Evolutionary conservation across 2,888 invertebrate genomes (phyloP).

Genomic region (Dermolepida albohirtum): DNA sequence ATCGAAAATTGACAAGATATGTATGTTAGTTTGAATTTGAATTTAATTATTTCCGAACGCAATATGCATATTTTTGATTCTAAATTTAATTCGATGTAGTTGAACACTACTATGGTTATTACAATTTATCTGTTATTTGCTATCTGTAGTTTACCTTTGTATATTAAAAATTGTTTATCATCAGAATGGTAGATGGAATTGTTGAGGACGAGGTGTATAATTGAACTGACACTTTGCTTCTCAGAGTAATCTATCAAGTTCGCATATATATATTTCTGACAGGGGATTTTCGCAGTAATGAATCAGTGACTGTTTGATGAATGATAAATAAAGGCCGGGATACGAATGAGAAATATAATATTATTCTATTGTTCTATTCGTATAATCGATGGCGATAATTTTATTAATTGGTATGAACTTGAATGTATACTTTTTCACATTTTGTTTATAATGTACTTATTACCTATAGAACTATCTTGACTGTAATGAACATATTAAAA

Average conservation of each 20-base stretch:
- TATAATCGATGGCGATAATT: background rate
- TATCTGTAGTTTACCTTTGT: background rate
- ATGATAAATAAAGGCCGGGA: conserved; percentile 20
- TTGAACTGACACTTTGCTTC: conserved; percentile 14
- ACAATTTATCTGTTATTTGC: too few relatives aligned
- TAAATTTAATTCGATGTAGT: too few relatives aligned
- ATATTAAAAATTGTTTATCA: background rate
- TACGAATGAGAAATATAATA: conserved; percentile 14
- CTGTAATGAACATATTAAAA: too few relatives aligned
- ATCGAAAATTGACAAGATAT: too few relatives aligned
- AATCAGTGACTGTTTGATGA: conserved; percentile 24
- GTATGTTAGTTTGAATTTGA: too few relatives aligned
- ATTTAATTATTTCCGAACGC: too few relatives aligned
- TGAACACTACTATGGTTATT: too few relatives aligned
- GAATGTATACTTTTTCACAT: too few relatives aligned
- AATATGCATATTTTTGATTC: too few relatives aligned
- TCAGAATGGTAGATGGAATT: background rate
- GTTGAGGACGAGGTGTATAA: background rate
- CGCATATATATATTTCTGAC: conserved; percentile 1
- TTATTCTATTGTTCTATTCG: conserved; percentile 16
- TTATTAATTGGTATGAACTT: background rate
- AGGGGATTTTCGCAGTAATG: conserved; percentile 26
- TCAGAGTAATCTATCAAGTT: conserved; percentile 21
- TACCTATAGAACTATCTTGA: too few relatives aligned
- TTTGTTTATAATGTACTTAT: too few relatives aligned